phyloP scores from a whole-genome alignment of 1,140 invertebrate species.

The Ostrea denselamellosa region DNA sequence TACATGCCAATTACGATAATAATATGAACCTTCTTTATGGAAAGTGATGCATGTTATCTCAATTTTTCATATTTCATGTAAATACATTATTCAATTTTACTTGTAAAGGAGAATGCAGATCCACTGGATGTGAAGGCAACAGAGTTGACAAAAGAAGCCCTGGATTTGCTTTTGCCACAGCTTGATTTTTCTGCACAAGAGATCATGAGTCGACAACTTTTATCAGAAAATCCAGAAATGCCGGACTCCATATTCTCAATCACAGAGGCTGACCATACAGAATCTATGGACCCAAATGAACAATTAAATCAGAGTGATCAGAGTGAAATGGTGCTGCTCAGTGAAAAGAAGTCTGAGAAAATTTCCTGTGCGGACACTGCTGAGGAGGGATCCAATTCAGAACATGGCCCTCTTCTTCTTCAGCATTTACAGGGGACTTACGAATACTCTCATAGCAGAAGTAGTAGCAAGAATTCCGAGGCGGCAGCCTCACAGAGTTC shows the following conservation, averaged over 20 bases:
- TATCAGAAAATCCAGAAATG: slow-evolving; percentile 43
- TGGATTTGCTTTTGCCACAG: slow-evolving; percentile 33
- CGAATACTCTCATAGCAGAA: slow-evolving; percentile 6
- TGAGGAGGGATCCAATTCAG: neutral
- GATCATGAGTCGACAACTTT: slow-evolving; percentile 28
- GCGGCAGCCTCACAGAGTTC: slow-evolving; percentile 5
- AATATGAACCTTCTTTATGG: too few species aligned
- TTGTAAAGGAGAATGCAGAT: slow-evolving; percentile 25
- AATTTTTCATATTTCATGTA: too few species aligned
- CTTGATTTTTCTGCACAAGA: slow-evolving; percentile 39
- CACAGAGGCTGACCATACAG: neutral
- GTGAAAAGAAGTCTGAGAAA: neutral
- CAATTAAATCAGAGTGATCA: neutral
- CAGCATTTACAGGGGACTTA: slow-evolving; percentile 40
- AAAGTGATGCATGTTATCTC: too few species aligned
- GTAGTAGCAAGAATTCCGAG: slow-evolving; percentile 3
- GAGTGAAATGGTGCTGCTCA: neutral
- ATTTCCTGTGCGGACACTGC: neutral
- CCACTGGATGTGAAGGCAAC: slow-evolving; percentile 24
- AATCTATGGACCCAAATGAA: neutral
- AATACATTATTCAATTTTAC: neutral
- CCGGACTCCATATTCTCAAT: slow-evolving; percentile 40
- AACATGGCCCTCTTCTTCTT: neutral
- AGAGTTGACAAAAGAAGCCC: slow-evolving; percentile 38
- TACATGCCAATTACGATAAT: too few species aligned